Evolutionary conservation across 2,888 invertebrate species (phyloP), one percentile per base, ranked within the genome.

Genomic region (Coleophora flavipennella): DNA sequence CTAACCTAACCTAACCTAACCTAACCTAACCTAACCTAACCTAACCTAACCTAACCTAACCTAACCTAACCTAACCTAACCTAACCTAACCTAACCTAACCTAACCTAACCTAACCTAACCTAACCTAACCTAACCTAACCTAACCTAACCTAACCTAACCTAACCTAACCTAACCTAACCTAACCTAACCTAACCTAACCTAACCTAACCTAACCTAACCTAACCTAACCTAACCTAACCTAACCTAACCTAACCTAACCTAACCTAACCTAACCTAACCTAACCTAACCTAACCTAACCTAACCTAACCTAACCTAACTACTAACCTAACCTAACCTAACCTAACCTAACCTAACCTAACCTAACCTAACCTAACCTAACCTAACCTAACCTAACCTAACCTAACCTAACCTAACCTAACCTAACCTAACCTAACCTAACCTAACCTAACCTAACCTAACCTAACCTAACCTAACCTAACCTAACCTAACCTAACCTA

Each of bases 341-440:
- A 42, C 41, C 40, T 43, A 43, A 44, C 45, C 44, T 42, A 42
- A 43, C 40, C 40, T 42, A 44, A 44, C 44, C 40, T 42, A 44
- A 43, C 43, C 40, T 40, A 43, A 43, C 43, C 40, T 40, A 43
- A 43, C 42, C 42, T 38, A 45, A 42, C 44, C 39, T 44, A 41
- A 44, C 44, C 42, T 43, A 46, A 46, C 46, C 40, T 46, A 46
- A 46, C 47, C 48, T 45, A 48, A 45, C 49, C 45, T 44, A 43
- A 44, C 43, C 42, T 40, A 42, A 45, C 42, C 43, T 43, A 42
- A 45, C 46, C 43, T 49, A 42, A 40, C 46, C 41, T 44, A 47
- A 44, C 47, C 42, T 46, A 46, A 46, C 46, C 44, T 42, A 46
- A 46, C 44, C 46, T 46, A 46, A 42, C 44, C 46, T 48, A 44